Base-by-base conservation (phyloP, 2,797 vertebrate genomes). In the Melanotaenia parkinsoni region DNA sequence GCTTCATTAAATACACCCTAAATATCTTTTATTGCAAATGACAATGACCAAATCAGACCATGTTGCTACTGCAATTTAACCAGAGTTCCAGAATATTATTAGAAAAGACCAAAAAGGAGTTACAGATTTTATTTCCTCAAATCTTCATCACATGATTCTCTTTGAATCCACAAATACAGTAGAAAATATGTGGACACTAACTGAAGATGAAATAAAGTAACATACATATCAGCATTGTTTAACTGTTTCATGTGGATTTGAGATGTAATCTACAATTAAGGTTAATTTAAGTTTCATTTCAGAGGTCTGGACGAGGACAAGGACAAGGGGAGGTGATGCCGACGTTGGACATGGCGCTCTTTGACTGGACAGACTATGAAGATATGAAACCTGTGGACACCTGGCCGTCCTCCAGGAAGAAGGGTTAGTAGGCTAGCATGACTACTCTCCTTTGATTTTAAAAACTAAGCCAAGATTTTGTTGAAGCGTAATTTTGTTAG, bases 351-450 rank as follows among this genome's bases (percentile, higher is more conserved):
- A 99, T 99, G 98, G 85, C 96, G 0, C 94, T 99, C 57, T 99
- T 99, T 72, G 98, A 99, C 79, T 99, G 97, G 97, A 99, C 98
- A 0, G 98, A 99, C 89, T 99, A 99, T 2, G 98, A 99, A 79
- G 98, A 99, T 84, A 95, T 99, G 93, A 99, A 96, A 84, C 97
- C 96, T 5, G 93, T 80, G 67, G 96, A 98, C 43, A 88, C 90
- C 66, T 99, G 97, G 97, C 95, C 96, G 0, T 94, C 96, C 3
- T 90, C 92, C 67, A 95, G 88, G 91, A 98, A 95, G 90, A 99
- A 97, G 96, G 97, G 98, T 97, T 16, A 6, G 73, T 37, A 24
- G 9, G 22, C 22, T 13, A 4, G 40, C 63, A 0, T 0, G n/a
- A 0, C 50, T 26, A 32, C 13, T 6, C 16, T 4, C 1, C 10